A percentile compares a stretch with the other conserved stretches of the same genome.
phyloP scores from a whole-genome alignment of 2,797 vertebrate genomes.

The Bradypodion pumilum region DNA sequence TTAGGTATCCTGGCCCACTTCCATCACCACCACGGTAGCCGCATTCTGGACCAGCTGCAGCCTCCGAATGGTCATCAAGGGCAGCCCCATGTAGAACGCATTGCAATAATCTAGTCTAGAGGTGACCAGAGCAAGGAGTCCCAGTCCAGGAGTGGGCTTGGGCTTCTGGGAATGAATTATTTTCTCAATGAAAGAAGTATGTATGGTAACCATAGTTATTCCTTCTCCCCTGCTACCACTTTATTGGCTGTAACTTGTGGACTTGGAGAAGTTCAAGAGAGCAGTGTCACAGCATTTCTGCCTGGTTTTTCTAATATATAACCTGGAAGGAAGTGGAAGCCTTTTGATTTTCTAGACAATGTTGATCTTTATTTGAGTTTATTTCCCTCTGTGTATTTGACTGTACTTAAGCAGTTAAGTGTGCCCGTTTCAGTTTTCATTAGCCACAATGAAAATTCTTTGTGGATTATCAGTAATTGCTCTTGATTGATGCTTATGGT shows the following conservation, averaged over 20 bases:
- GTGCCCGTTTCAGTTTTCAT: background rate
- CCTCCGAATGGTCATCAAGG: too few relatives aligned
- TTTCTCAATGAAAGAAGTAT: background rate
- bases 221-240: background rate
- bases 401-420: too few relatives aligned
- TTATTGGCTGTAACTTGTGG: background rate
- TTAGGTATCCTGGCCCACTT: too few relatives aligned
- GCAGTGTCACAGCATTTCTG: too few relatives aligned
- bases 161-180: too few relatives aligned
- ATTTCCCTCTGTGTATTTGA: background rate
- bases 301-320: background rate
- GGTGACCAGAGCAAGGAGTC: too few relatives aligned
- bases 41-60: too few relatives aligned
- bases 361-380: background rate
- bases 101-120: too few relatives aligned
- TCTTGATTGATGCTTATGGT: background rate
- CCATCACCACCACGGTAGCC: too few relatives aligned
- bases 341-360: background rate
- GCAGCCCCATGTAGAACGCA: too few relatives aligned
- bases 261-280: background rate
- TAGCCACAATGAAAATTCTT: background rate
- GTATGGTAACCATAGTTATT: too few relatives aligned
- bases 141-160: too few relatives aligned
- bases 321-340: background rate
- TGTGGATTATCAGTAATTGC: background rate